These are phyloP conservation scores for Pelagia noctiluca DNA, from an alignment of 30 jellyfish, hydroid and myxozoan species.

Conservation along the genomic window DNA sequence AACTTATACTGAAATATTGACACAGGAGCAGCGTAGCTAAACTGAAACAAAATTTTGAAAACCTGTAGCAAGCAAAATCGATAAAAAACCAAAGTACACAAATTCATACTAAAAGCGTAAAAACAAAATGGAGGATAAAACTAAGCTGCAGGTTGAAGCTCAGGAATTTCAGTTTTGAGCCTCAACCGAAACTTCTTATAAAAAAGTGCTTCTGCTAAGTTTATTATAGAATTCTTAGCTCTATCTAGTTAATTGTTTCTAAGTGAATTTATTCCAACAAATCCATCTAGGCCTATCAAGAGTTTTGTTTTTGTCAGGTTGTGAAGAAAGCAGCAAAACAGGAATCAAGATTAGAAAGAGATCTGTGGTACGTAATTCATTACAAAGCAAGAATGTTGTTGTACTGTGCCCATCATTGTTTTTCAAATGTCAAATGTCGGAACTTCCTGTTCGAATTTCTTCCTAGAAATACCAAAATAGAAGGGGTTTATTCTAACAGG, in stretches of 20 bases:
- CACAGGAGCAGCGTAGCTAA: too few relatives aligned
- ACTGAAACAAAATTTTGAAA: too few relatives aligned
- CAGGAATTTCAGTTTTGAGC: too few relatives aligned
- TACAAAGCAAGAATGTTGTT: too few relatives aligned
- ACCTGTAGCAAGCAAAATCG: too few relatives aligned
- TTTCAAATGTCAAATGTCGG: neutral
- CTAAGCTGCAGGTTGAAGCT: neutral
- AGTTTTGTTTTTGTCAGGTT: neutral
- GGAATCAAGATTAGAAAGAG: conserved; percentile 6
- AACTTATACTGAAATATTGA: too few relatives aligned
- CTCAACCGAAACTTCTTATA: too few relatives aligned
- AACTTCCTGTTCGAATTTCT: neutral
- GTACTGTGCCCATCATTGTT: neutral
- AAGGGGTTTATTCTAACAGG: neutral
- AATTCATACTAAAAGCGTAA: too few relatives aligned
- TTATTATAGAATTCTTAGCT: neutral
- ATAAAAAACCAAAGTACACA: too few relatives aligned
- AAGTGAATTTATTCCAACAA: neutral
- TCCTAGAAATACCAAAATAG: conserved; percentile 2
- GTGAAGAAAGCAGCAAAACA: neutral
- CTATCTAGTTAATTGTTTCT: neutral
- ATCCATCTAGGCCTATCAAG: neutral
- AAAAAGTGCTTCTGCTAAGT: too few relatives aligned
- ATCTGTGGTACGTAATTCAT: neutral
- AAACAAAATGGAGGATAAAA: neutral